Conservation (phyloP, 2,797 vertebrate genomes). For the Odontamblyopus rebecca region DNA sequence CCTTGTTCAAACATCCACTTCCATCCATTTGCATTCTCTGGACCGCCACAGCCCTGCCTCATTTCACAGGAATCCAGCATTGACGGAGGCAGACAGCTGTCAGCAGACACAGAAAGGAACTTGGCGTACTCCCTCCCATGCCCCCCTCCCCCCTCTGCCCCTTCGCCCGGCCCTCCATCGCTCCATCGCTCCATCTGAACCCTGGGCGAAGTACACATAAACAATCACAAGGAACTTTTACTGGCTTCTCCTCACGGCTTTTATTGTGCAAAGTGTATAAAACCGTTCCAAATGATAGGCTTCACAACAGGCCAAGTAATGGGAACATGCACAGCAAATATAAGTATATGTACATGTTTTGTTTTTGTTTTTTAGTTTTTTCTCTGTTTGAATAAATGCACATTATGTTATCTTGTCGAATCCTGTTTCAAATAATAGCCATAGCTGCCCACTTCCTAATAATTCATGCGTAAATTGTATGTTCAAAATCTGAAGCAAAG, state of each 20-base stretch:
- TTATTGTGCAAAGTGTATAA: background rate
- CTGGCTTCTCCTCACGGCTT: background rate
- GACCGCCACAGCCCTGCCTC: slow-evolving; percentile 67
- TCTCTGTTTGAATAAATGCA: too few species aligned
- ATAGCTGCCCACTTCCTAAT: background rate
- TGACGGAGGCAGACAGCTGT: slow-evolving; percentile 81
- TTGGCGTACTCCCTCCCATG: slow-evolving; percentile 53
- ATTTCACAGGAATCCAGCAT: slow-evolving; percentile 79
- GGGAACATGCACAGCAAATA: too few species aligned
- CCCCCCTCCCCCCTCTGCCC: slow-evolving; percentile 29
- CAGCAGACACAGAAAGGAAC: slow-evolving; percentile 66
- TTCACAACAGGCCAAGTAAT: background rate
- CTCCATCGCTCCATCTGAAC: slow-evolving; percentile 20
- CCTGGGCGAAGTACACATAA: slow-evolving; percentile 58
- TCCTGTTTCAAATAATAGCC: background rate
- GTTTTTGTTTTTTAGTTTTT: too few species aligned
- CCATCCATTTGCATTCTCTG: slow-evolving; percentile 73
- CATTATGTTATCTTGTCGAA: background rate
- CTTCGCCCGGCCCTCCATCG: slow-evolving; percentile 1
- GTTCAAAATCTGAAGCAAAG: too few species aligned
- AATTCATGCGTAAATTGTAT: background rate
- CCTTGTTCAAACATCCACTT: slow-evolving; percentile 22
- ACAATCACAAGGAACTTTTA: slow-evolving; percentile 57
- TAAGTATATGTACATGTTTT: too few species aligned
- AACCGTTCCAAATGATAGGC: background rate